phyloP scores from a whole-genome alignment of 2,888 invertebrate genomes.

The Copidosoma aretas region DNA sequence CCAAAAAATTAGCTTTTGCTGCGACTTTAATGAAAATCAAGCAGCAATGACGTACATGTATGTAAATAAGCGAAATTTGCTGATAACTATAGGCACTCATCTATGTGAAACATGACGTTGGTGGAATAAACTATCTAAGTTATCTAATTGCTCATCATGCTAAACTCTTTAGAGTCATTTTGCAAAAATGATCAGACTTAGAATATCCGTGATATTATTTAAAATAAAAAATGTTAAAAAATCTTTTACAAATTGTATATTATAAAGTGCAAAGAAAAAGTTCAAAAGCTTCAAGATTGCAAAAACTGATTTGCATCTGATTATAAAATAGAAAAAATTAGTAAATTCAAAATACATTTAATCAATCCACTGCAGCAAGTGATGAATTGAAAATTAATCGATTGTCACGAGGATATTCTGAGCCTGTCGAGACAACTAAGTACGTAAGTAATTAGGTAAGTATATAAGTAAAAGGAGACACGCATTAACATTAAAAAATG shows the following conservation, averaged over 20 bases:
- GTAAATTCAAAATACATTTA: neutral
- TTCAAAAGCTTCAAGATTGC: neutral
- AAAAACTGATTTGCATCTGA: neutral
- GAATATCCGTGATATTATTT: slow-evolving; percentile 32
- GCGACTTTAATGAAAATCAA: slow-evolving; percentile 13
- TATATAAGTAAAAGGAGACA: slow-evolving; percentile 3
- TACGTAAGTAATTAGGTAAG: slow-evolving; percentile 2
- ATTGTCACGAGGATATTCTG: slow-evolving; percentile 33
- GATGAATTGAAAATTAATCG: neutral
- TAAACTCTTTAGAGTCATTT: slow-evolving; percentile 21
- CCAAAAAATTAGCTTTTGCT: slow-evolving; percentile 31
- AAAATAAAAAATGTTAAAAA: neutral
- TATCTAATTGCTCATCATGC: slow-evolving; percentile 35
- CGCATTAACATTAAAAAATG: slow-evolving; percentile 9
- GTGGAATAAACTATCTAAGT: slow-evolving; percentile 20
- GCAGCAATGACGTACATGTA: slow-evolving; percentile 15
- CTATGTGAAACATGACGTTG: slow-evolving; percentile 7
- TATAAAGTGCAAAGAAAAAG: neutral
- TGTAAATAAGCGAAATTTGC: neutral
- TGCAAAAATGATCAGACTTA: slow-evolving; percentile 30
- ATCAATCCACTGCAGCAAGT: slow-evolving; percentile 1
- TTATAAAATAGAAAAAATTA: neutral
- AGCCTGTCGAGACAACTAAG: slow-evolving; percentile 18
- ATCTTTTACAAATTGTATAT: neutral
- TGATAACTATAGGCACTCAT: neutral